Conservation (phyloP, 2,113 vertebrate genomes). For the Prunella himalayana region DNA sequence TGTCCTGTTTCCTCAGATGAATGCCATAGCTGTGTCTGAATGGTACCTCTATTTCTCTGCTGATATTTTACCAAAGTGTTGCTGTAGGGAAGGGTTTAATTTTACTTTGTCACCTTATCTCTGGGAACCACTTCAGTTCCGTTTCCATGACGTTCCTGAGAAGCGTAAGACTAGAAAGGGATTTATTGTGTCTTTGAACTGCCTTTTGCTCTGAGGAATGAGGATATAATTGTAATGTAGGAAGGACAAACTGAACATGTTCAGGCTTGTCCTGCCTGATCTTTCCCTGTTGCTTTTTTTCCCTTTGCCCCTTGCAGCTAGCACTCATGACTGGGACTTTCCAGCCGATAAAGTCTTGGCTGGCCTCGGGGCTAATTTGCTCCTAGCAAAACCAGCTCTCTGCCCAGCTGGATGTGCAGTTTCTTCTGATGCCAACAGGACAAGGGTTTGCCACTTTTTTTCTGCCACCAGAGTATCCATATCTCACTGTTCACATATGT, state of each 20-base stretch:
- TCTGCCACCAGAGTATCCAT: not conserved
- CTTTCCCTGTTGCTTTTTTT: not conserved
- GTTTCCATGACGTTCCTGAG: not conserved
- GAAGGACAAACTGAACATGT: conserved; percentile 42
- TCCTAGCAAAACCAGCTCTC: not conserved
- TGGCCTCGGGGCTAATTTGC: not conserved
- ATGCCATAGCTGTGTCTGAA: not conserved
- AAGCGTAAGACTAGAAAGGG: not conserved
- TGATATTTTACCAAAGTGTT: not conserved
- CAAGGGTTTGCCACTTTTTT: not conserved
- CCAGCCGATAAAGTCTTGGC: not conserved
- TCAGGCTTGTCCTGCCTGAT: conserved; percentile 37
- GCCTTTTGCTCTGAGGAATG: conserved; percentile 50
- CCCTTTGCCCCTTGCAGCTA: not conserved
- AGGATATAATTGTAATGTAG: conserved; percentile 27
- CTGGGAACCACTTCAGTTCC: conserved; percentile 30
- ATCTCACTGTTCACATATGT: not conserved
- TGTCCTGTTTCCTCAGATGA: not conserved
- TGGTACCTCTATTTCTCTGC: not conserved
- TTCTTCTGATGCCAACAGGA: not conserved
- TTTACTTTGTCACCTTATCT: conserved; percentile 48
- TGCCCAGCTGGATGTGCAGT: not conserved
- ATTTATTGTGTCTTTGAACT: conserved; percentile 59
- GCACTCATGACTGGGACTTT: conserved; percentile 22
- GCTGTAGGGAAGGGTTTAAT: not conserved